Conservation (phyloP, 2,113 vertebrate genomes). For the Nannospalax galili region DNA sequence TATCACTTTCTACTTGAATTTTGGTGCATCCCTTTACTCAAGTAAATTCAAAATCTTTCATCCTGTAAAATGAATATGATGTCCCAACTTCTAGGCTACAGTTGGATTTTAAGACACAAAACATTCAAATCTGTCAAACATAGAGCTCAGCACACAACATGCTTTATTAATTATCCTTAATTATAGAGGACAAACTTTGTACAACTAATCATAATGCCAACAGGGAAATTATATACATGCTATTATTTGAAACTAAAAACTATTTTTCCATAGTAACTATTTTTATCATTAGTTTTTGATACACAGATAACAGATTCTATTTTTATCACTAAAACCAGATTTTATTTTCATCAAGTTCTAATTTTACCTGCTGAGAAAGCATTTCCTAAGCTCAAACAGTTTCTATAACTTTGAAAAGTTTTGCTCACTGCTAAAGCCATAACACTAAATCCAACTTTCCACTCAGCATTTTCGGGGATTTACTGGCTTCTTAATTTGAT, state of each 20-base stretch:
- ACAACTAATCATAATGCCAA: too few species aligned
- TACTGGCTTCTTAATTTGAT: slow-evolving; percentile 57
- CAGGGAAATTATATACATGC: neutral
- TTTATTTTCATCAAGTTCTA: slow-evolving; percentile 69
- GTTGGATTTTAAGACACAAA: neutral
- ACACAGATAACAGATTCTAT: neutral
- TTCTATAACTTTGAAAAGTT: slow-evolving; percentile 54
- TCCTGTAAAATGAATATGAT: neutral
- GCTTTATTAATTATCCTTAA: neutral
- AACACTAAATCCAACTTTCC: slow-evolving; percentile 67
- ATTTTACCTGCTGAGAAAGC: slow-evolving; percentile 65
- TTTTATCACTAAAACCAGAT: slow-evolving; percentile 16
- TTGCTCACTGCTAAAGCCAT: neutral
- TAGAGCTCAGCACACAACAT: neutral
- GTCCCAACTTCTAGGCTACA: neutral
- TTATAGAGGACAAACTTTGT: neutral
- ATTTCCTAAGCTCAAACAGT: slow-evolving; percentile 46
- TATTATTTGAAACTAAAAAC: neutral
- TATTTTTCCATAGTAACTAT: neutral
- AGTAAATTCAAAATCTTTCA: neutral
- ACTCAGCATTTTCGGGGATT: slow-evolving; percentile 33
- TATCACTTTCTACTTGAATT: neutral
- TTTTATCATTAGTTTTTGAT: neutral
- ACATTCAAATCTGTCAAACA: neutral
- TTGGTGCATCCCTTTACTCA: neutral